Conservation (phyloP, 1,140 invertebrate species). For the Bursaphelenchus mucronatus region DNA sequence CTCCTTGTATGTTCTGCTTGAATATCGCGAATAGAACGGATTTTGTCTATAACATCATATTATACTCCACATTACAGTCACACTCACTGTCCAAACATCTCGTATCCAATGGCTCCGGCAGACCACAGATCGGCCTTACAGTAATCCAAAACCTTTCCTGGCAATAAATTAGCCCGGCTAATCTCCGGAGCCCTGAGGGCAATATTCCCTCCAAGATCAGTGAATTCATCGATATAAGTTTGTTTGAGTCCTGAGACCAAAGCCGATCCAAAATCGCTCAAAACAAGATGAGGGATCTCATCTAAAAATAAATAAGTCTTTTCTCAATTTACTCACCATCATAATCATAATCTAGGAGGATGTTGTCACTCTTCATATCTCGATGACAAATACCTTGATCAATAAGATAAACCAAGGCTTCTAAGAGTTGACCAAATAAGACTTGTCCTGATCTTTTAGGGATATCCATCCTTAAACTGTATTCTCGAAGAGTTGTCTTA, state of each 20-base stretch:
- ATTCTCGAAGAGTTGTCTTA: constrained; percentile 43
- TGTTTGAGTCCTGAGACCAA: constrained; percentile 27
- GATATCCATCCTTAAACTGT: constrained; percentile 31
- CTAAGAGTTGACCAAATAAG: constrained; percentile 46
- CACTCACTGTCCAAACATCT: constrained; percentile 45
- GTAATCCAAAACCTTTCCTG: constrained; percentile 29
- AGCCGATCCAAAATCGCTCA: constrained; percentile 44
- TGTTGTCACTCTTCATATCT: constrained; percentile 32
- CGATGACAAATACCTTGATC: constrained; percentile 38
- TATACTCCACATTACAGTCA: not conserved
- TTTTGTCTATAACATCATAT: constrained; percentile 29
- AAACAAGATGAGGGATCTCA: constrained; percentile 45
- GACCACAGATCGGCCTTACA: constrained; percentile 40
- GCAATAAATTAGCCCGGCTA: constrained; percentile 16
- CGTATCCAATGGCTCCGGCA: constrained; percentile 38
- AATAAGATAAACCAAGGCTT: constrained; percentile 43
- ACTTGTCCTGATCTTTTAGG: constrained; percentile 39
- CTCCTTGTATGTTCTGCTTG: constrained; percentile 31
- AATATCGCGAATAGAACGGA: constrained; percentile 39
- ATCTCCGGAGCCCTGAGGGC: constrained; percentile 43
- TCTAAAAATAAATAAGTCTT: constrained; percentile 28
- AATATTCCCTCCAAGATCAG: constrained; percentile 43
- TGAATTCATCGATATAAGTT: constrained; percentile 29
- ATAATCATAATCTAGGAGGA: constrained; percentile 40
- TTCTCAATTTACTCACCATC: constrained; percentile 27